phyloP scores from a whole-genome alignment of 1,140 invertebrate species.

The Drosophila arawakana region DNA sequence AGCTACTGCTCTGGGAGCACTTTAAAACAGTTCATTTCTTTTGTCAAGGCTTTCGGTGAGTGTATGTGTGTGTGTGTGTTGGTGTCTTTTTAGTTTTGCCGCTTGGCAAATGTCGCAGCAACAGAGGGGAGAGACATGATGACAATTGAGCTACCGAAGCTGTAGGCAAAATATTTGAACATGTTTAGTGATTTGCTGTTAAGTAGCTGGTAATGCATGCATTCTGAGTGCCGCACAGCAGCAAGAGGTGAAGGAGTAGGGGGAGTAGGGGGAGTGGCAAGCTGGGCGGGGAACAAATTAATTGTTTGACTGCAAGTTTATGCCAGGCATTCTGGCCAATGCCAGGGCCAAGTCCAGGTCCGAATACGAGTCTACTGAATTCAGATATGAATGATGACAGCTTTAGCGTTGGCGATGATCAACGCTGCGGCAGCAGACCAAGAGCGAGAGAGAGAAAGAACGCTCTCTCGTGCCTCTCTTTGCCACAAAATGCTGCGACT shows the following conservation, averaged over 20 bases:
- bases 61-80: conserved; percentile 13
- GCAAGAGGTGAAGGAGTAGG: not conserved
- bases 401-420: conserved; percentile 79
- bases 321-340: conserved; percentile 44
- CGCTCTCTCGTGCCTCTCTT: not conserved
- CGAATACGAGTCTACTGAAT: not conserved
- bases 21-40: conserved; percentile 83
- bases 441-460: not conserved
- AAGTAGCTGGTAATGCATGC: conserved; percentile 74
- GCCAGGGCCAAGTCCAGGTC: conserved; percentile 54
- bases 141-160: conserved; percentile 57
- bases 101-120: conserved; percentile 69
- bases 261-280: not conserved
- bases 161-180: conserved; percentile 76
- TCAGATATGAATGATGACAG: conserved; percentile 68
- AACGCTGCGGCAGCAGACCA: conserved; percentile 53
- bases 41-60: conserved; percentile 68
- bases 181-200: conserved; percentile 83
- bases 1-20: conserved; percentile 58
- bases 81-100: conserved; percentile 70
- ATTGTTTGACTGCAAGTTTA: conserved; percentile 41
- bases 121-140: conserved; percentile 1
- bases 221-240: not conserved
- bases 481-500: not conserved
- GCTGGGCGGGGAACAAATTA: conserved; percentile 9